Conservation (phyloP, 2,888 invertebrate genomes). For the Argyresthia goedartella region DNA sequence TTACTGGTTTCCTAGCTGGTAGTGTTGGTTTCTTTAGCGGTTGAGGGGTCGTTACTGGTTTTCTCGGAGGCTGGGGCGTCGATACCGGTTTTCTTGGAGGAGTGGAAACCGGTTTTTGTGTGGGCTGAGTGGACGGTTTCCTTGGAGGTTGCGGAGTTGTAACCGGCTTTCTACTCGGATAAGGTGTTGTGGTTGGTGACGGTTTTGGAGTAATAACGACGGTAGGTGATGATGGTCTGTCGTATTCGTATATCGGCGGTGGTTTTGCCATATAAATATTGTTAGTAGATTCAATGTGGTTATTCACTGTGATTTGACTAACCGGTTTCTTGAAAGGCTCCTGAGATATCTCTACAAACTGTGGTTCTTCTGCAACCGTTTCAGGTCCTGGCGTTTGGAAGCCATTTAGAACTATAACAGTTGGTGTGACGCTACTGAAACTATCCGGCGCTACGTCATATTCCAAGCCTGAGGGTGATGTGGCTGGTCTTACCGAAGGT, state of each 20-base stretch:
- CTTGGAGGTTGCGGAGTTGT: not conserved
- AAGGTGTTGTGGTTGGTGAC: slow-evolving; percentile 49
- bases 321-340: slow-evolving; percentile 64
- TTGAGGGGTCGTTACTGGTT: slow-evolving; percentile 17
- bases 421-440: slow-evolving; percentile 61
- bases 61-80: not conserved
- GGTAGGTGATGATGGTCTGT: slow-evolving; percentile 72
- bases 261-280: slow-evolving; percentile 58
- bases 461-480: slow-evolving; percentile 27
- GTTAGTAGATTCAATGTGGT: slow-evolving; percentile 71
- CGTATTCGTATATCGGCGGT: slow-evolving; percentile 27
- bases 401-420: slow-evolving; percentile 51
- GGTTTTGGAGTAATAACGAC: slow-evolving; percentile 80
- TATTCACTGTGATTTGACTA: slow-evolving; percentile 71
- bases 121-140: slow-evolving; percentile 18
- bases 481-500: slow-evolving; percentile 60
- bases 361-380: slow-evolving; percentile 31
- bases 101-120: slow-evolving; percentile 20
- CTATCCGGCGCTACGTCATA: slow-evolving; percentile 46
- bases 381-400: slow-evolving; percentile 35
- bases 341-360: slow-evolving; percentile 62
- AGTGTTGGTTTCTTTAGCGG: slow-evolving; percentile 21
- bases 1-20: too few species aligned
- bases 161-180: slow-evolving; percentile 32
- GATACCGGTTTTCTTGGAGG: slow-evolving; percentile 17